Percentiles rank a stretch among this genome's conserved stretches.
Evolutionary conservation across 2,888 invertebrate genomes (phyloP).

Genomic region (Pimpla rufipes): DNA sequence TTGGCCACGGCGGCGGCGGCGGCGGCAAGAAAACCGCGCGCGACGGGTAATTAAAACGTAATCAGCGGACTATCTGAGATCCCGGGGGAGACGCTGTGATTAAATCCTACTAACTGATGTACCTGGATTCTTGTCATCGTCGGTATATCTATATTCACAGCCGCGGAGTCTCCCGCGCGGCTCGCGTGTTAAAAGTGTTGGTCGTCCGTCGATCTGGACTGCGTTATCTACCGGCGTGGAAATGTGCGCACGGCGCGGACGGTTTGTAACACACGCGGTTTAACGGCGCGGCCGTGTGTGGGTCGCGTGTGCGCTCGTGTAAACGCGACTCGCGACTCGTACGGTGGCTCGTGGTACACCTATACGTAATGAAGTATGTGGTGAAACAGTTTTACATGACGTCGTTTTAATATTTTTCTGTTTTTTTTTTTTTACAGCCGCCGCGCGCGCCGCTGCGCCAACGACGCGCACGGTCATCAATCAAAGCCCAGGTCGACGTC

Average conservation of each 20-base stretch:
- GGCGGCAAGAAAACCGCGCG: conserved; percentile 66
- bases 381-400: conserved; percentile 22
- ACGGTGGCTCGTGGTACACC: conserved; percentile 29
- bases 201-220: conserved; percentile 43
- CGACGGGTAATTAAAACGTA: conserved; percentile 80
- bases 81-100: conserved; percentile 74
- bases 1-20: no score
- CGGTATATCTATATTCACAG: conserved; percentile 65
- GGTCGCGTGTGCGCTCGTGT: conserved; percentile 46
- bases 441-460: background rate
- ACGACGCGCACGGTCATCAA: conserved; percentile 45
- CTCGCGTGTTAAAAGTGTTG: conserved; percentile 62
- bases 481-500: conserved; percentile 41
- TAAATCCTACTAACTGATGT: conserved; percentile 72
- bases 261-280: no score
- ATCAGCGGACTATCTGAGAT: conserved; percentile 80
- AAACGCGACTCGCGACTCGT: background rate
- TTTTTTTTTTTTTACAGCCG: conserved; percentile 10
- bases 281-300: conserved; percentile 18
- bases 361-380: conserved; percentile 10
- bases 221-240: conserved; percentile 14
- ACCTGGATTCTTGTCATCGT: conserved; percentile 66
- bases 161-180: conserved; percentile 12
- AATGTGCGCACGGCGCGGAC: conserved; percentile 7
- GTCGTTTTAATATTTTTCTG: conserved; percentile 35